A percentile compares a stretch with the other conserved stretches of the same genome.
Evolutionary conservation across 2,797 vertebrate species (phyloP).

Genomic region (Sebastes kiyomatsui): DNA sequence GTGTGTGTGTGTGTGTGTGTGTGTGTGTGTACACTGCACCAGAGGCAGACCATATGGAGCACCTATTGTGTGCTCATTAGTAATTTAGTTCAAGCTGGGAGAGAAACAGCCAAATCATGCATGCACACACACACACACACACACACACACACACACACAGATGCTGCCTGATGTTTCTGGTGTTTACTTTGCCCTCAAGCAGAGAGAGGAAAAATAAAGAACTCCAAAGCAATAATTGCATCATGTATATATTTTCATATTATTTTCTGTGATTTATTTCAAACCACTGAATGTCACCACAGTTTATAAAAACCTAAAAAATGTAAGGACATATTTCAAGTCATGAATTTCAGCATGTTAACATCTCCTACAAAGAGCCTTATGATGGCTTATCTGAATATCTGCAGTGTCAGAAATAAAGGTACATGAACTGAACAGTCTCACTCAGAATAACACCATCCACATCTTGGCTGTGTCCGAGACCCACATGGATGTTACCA

Average conservation of each 20-base stretch:
- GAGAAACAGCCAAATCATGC: neutral
- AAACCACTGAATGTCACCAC: too few relatives aligned
- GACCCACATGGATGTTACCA: too few relatives aligned
- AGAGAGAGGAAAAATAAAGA: neutral
- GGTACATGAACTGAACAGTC: too few relatives aligned
- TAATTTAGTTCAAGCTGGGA: neutral
- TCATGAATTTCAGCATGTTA: too few relatives aligned
- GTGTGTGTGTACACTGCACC: neutral
- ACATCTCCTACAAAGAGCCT: too few relatives aligned
- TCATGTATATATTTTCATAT: neutral
- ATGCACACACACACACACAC: neutral
- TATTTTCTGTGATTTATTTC: too few relatives aligned
- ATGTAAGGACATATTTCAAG: too few relatives aligned
- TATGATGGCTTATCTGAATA: too few relatives aligned
- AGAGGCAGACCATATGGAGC: slow-evolving; percentile 17
- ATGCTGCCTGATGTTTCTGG: neutral
- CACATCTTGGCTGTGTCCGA: too few relatives aligned
- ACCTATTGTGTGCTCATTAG: slow-evolving; percentile 28
- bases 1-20: neutral
- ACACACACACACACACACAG: neutral
- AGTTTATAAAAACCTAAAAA: too few relatives aligned
- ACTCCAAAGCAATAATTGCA: neutral
- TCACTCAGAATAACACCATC: too few relatives aligned
- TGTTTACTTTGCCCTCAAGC: neutral
- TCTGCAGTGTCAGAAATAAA: too few relatives aligned